Evolutionary conservation across 2,888 invertebrate genomes (phyloP), one percentile per base, ranked within the genome.

Genomic region (Lycia hirtaria): DNA sequence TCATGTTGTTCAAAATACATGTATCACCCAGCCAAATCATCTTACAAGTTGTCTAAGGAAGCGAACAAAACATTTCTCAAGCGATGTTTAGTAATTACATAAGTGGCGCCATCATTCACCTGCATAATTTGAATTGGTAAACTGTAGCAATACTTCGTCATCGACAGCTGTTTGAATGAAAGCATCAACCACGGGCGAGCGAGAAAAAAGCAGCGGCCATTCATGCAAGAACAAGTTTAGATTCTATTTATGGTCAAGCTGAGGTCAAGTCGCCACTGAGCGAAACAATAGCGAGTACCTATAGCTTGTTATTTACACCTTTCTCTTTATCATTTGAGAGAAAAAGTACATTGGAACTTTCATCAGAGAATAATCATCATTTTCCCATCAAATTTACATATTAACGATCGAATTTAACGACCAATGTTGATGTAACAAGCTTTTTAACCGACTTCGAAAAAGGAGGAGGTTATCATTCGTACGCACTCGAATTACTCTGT

Each of bases 231-330:
- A 62, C 68, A 50, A 62, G 66, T 64, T 70, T 66, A 64, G 63
- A 53, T 50, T 65, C 73, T 68, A 66, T 69, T 71, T 75, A 75
- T 78, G 72, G 72, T 67, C 69, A 68, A 62, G 63, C 62, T 67
- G 60, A 69, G 73, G 72, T 72, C 73, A 74, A 70, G 66, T 70
- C 62, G 65, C 52, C 55, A 52, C 56, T 10, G 37, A 54, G 56
- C 32, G 47, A 57, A 57, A 57, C 57, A 58, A 58, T 53, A 58
- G 57, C n/a, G 43, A 48, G 15, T 37, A 14, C 45, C 26, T 49
- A 40, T 40, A 30, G 22, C 12, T 51, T 52, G 40, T 50, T 52
- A 48, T 37, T 52, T 56, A 20, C 47, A 56, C 56, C 51, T 57
- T 57, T 52, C 57, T 52, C 52, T 57, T 56, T 54, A 5, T 41